A percentile compares a stretch with the other conserved stretches of the same genome.
Evolutionary conservation across 2,113 vertebrate species (phyloP).

Genomic region (Fregetta grallaria): DNA sequence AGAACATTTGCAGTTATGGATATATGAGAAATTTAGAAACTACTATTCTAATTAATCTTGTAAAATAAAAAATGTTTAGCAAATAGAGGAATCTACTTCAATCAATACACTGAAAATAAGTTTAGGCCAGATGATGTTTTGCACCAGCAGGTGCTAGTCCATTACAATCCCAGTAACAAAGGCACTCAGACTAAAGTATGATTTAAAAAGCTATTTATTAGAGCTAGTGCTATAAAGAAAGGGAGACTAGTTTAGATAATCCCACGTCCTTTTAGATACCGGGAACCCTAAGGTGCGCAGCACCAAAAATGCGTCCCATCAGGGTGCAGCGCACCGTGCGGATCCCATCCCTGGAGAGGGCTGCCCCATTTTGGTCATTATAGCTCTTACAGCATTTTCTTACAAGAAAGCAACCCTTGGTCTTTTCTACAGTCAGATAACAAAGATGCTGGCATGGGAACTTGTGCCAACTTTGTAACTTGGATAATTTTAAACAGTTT

Average conservation of each 20-base stretch:
- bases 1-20: neutral
- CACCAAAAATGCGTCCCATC: neutral
- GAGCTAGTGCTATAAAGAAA: neutral
- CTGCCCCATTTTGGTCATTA: neutral
- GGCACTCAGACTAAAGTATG: fast-evolving
- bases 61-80: neutral
- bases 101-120: neutral
- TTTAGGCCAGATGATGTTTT: neutral
- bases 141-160: neutral
- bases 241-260: neutral
- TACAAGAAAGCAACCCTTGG: neutral
- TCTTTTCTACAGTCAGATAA: neutral
- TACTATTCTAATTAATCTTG: neutral
- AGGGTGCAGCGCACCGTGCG: fast-evolving
- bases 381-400: neutral
- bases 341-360: neutral
- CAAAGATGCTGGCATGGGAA: fast-evolving
- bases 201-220: neutral
- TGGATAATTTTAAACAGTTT: neutral
- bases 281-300: fast-evolving
- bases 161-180: neutral
- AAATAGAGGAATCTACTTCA: neutral
- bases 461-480: neutral
- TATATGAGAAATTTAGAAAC: neutral
- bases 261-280: neutral